These are phyloP conservation scores for Crocallis elinguaria DNA, from an alignment of 2,888 invertebrate genomes.

Conservation along the genomic window DNA sequence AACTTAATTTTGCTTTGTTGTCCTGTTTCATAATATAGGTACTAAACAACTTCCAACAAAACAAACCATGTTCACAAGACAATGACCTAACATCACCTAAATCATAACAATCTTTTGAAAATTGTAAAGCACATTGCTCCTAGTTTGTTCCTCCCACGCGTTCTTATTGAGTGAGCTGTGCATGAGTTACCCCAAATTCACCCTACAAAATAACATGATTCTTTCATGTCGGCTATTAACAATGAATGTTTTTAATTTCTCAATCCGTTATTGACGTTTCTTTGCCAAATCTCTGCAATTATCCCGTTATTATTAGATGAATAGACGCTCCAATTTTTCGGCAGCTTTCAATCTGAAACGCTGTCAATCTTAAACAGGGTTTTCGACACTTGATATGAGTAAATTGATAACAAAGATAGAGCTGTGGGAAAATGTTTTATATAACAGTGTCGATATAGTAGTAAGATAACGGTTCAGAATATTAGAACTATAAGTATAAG, in stretches of 20 bases:
- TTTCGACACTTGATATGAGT: not conserved
- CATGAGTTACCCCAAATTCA: conserved; percentile 4
- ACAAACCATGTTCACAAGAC: not conserved
- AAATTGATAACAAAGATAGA: not conserved
- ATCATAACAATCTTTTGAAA: not conserved
- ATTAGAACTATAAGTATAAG: too few species aligned
- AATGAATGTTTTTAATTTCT: conserved; percentile 22
- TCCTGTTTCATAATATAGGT: too few species aligned
- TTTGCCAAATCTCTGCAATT: conserved; percentile 27
- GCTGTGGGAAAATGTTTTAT: too few species aligned
- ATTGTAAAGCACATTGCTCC: not conserved
- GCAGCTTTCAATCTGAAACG: conserved; percentile 22
- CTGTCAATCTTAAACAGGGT: conserved; percentile 24
- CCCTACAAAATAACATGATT: conserved; percentile 3
- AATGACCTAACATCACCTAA: not conserved
- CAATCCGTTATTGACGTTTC: conserved; percentile 27
- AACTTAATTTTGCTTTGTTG: too few species aligned
- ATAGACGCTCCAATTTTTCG: conserved; percentile 21
- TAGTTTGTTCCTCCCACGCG: not conserved
- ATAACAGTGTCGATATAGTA: too few species aligned
- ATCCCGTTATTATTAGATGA: conserved; percentile 27
- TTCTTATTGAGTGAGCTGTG: not conserved
- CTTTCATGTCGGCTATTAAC: conserved; percentile 18
- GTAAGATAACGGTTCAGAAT: too few species aligned
- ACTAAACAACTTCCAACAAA: not conserved